Evolutionary conservation across 2,113 vertebrate species (phyloP), one percentile per base, ranked within the genome.

Genomic region (Anser cygnoides): DNA sequence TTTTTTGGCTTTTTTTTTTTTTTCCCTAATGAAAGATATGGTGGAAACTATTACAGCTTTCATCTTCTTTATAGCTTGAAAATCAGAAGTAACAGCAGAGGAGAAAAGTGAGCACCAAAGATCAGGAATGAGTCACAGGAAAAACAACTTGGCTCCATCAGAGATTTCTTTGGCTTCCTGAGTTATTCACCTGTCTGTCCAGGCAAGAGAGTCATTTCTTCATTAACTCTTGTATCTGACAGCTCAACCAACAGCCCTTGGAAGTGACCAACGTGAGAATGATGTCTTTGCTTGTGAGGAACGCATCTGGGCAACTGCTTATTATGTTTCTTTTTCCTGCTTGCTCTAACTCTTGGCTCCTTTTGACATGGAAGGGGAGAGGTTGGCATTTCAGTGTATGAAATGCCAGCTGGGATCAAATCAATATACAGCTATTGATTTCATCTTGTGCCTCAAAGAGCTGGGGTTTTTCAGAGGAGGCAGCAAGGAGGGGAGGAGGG

Each of bases 31-130:
- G 89, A 93, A 92, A 95, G 89, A 94, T 0, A 3, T 92, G 77
- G 71, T 72, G 82, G 90, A 80, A 97, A 96, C 73, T 89, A 25
- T 89, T 97, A 76, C 73, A 94, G 72, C 87, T 95, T 78, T 93
- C 74, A 77, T 94, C 52, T 57, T 55, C 9, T 19, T 93, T 85
- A 70, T 75, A 96, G 84, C 65, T 95, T 88, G 71, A 92, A 91
- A 85, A 91, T 23, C 41, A 75, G 75, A 93, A 62, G 70, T 59
- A 84, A 31, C 41, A 89, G 70, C 13, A 89, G 76, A 80, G 57
- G 44, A 63, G 37, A 73, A 84, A 94, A 96, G 25, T 70, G 80
- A 70, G 44, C 59, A 73, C 14, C 84, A 83, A 83, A 76, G 65
- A 63, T 91, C 83, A 91, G n/a, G 72, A 92, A 39, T 79, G 86